A percentile compares a stretch with the other conserved stretches of the same genome.
Conservation (phyloP, 2,797 vertebrate genomes). For the Alca torda region DNA sequence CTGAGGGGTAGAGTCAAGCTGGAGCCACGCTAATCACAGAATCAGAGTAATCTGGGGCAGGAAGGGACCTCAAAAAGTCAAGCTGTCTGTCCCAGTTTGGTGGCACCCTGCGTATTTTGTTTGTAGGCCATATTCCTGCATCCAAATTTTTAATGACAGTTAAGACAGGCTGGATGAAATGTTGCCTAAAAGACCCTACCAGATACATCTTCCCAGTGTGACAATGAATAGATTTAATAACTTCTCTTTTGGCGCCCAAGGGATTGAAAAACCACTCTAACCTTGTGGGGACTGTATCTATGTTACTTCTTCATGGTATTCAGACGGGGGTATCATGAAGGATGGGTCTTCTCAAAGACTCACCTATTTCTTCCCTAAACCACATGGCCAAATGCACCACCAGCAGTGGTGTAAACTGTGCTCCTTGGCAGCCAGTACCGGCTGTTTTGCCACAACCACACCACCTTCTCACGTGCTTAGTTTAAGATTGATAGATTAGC, state of each 20-base stretch:
- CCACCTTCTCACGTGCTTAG: neutral
- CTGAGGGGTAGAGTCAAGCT: neutral
- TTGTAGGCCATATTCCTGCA: neutral
- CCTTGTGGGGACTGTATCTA: neutral
- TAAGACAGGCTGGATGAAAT: neutral
- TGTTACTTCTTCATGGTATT: neutral
- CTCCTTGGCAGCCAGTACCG: neutral
- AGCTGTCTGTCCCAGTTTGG: too few species aligned
- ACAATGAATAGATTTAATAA: neutral
- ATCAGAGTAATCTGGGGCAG: neutral
- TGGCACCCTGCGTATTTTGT: neutral
- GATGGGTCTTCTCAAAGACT: neutral
- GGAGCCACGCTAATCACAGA: neutral
- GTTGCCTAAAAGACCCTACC: neutral
- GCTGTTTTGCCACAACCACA: neutral
- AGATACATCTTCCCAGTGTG: neutral
- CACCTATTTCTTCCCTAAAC: neutral
- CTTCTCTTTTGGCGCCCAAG: neutral
- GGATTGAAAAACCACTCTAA: neutral
- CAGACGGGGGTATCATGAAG: neutral
- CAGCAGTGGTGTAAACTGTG: accelerated
- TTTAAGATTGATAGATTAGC: accelerated
- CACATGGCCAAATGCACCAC: neutral
- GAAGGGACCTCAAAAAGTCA: neutral
- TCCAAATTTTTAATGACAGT: neutral